Base-by-base conservation (phyloP, 2,888 invertebrate species). In the Drosophila macrospina region DNA sequence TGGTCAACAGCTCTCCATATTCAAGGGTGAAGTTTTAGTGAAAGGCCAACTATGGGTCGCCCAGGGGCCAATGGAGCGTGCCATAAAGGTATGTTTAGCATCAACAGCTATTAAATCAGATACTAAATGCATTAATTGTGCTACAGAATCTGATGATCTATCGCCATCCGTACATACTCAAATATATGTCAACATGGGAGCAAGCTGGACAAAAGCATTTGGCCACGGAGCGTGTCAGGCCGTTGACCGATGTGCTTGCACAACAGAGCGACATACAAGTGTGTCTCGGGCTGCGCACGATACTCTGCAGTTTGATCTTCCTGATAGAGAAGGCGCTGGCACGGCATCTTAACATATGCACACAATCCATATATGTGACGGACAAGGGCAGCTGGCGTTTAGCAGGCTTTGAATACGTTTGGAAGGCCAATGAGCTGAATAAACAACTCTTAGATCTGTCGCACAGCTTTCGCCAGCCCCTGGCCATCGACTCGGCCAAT, bases 381-480 rank as follows among this genome's bases (percentile, higher is more conserved):
- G 94, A 94, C 13, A 96, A 97, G 92, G 97, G 97, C 0, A 95
- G 94, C 63, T 98, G 98, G 98, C 96, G 97, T 89, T 93, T 98
- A 30, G 97, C 96, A 10, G 97, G 97, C 4, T 93, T 98, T 88
- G 97, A 98, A 91, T 96, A 95, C 90, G 93, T 96, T 10, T 96
- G 95, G 91, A 93, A 94, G 77, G 94, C 94, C 80, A 93, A 93
- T 62, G 96, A 96, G 71, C 91, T 96, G 13, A 95, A 94, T 47
- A 90, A 93, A 54, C 93, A 94, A 39, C 94, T 95, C 87, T 92
- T 96, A 44, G 94, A 94, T 86, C 95, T 95, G 91, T 94, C 95
- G 11, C 94, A 94, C 88, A 93, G 93, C 64, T 94, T 94, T 82
- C 94, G 96, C 69, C 96, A 96, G 91, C 94, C 95, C 81, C 94